Evolutionary conservation across 64 coral and sea anemone species (phyloP).

Genomic region (Montipora cactus): DNA sequence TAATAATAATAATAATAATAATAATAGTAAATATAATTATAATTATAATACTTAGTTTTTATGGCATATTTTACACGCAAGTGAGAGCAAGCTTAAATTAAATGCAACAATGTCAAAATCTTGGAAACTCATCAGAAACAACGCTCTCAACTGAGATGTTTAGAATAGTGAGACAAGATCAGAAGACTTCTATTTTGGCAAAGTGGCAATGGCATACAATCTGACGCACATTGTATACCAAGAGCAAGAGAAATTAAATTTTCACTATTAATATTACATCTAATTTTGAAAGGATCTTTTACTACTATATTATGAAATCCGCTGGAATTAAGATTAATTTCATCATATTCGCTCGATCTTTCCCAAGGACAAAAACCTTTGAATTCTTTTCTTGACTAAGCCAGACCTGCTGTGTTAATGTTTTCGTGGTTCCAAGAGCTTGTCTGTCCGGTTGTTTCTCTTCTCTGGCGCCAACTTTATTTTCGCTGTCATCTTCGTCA

Average conservation of each 20-base stretch:
- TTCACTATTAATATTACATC: no score
- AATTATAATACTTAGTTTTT: neutral
- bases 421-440: constrained; percentile 7
- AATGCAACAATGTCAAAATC: neutral
- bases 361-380: neutral
- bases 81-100: neutral
- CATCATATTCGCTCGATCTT: neutral
- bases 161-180: neutral
- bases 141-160: neutral
- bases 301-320: no score
- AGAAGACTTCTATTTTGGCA: no score
- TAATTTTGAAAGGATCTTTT: no score
- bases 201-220: no score
- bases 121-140: neutral
- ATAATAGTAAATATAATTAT: no score
- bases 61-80: neutral
- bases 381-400: constrained; percentile 34
- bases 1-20: no score
- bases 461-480: neutral
- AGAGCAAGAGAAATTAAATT: no score
- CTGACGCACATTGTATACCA: no score
- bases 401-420: constrained; percentile 51
- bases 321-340: neutral
- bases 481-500: neutral
- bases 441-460: neutral